A percentile compares a stretch with the other conserved stretches of the same genome.
Conservation (phyloP, 2,797 vertebrate species). For the Acrossocheilus fasciatus region DNA sequence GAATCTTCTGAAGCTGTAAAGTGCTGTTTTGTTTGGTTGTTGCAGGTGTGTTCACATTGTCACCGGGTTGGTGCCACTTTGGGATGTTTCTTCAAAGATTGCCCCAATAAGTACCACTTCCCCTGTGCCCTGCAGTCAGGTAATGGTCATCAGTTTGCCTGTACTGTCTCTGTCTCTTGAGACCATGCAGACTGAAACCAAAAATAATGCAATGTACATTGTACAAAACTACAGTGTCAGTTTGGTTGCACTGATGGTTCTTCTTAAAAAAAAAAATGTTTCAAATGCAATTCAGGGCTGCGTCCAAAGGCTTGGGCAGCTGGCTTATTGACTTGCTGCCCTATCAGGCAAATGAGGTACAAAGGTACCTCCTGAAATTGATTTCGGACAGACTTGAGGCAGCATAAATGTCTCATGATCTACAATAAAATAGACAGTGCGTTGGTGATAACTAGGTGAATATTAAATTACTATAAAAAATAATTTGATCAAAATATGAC, state of each 20-base stretch:
- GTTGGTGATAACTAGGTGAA: background rate
- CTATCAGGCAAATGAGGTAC: background rate
- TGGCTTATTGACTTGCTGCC: background rate
- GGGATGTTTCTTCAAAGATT: conserved; percentile 83
- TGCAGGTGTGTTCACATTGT: conserved; percentile 76
- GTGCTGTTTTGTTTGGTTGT: background rate
- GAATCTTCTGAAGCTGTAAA: background rate
- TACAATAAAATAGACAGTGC: background rate
- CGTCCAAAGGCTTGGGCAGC: background rate
- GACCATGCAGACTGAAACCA: background rate
- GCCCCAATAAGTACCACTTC: conserved; percentile 78
- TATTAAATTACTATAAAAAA: background rate
- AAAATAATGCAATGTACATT: background rate
- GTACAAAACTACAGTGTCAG: background rate
- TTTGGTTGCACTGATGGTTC: background rate
- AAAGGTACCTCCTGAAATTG: background rate
- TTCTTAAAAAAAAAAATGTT: background rate
- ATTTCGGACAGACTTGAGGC: background rate
- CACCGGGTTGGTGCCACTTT: conserved; percentile 74
- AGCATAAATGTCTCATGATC: background rate
- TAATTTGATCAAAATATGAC: background rate
- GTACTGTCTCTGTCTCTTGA: background rate
- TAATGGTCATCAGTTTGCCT: conserved; percentile 43
- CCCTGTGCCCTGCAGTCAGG: conserved; percentile 78
- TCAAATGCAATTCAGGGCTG: background rate